Percentiles rank a stretch among this genome's conserved stretches.
These are phyloP conservation scores for Lithosia quadra DNA, from an alignment of 2,888 invertebrate species.

Conservation along the genomic window DNA sequence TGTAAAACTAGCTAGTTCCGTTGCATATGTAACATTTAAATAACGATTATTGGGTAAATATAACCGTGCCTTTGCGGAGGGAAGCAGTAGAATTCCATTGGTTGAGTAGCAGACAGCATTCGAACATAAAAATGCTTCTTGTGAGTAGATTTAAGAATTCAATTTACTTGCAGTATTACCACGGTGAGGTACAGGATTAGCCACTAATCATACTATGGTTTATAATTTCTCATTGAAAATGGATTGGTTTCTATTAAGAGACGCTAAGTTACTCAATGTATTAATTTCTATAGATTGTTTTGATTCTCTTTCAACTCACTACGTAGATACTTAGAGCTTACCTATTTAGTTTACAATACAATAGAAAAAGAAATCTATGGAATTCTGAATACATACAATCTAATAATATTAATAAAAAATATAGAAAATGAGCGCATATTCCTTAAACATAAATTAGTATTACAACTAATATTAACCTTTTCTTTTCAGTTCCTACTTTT, in stretches of 20 bases:
- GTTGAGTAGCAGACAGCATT: slow-evolving; percentile 34
- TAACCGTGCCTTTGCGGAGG: slow-evolving; percentile 28
- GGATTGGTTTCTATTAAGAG: neutral
- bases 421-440: neutral
- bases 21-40: slow-evolving; percentile 30
- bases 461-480: too few relatives aligned
- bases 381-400: neutral
- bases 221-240: neutral
- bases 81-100: slow-evolving; percentile 25
- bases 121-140: slow-evolving; percentile 51
- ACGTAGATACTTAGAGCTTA: too few relatives aligned
- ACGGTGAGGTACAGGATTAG: neutral
- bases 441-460: too few relatives aligned
- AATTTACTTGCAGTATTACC: neutral
- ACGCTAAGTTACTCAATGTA: neutral
- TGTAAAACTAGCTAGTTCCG: slow-evolving; percentile 29
- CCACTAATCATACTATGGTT: neutral
- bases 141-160: slow-evolving; percentile 47
- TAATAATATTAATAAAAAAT: neutral
- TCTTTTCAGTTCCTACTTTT: slow-evolving; percentile 52
- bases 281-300: neutral
- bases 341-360: too few relatives aligned
- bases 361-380: neutral
- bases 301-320: too few relatives aligned
- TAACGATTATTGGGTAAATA: slow-evolving; percentile 24